phyloP scores from a whole-genome alignment of 2,888 invertebrate species.

The Yponomeuta cagnagella region DNA sequence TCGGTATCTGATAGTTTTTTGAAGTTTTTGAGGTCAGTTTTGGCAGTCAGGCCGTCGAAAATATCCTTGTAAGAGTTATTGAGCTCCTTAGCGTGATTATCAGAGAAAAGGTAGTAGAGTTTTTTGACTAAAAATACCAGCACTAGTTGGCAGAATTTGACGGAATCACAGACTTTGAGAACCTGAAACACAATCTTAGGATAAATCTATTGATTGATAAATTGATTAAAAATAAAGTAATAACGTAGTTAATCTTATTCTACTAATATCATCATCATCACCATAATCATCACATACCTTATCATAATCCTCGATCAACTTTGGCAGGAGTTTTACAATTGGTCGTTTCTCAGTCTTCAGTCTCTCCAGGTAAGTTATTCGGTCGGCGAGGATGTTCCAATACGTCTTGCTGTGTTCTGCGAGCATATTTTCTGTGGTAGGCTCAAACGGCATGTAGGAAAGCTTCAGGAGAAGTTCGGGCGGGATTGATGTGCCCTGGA shows the following conservation, averaged over 20 bases:
- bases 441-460: slow-evolving; percentile 57
- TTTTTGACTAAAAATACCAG: slow-evolving; percentile 51
- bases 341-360: slow-evolving; percentile 36
- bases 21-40: slow-evolving; percentile 37
- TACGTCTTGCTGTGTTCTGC: slow-evolving; percentile 55
- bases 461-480: slow-evolving; percentile 55
- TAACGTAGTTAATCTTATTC: too few relatives aligned
- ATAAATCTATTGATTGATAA: not conserved
- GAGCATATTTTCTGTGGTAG: slow-evolving; percentile 35
- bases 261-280: too few relatives aligned
- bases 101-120: slow-evolving; percentile 42
- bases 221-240: too few relatives aligned
- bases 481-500: slow-evolving; percentile 42
- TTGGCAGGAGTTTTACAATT: slow-evolving; percentile 46
- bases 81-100: slow-evolving; percentile 33
- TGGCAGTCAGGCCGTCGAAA: slow-evolving; percentile 36
- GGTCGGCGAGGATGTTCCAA: slow-evolving; percentile 54
- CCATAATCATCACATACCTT: slow-evolving; percentile 25
- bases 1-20: slow-evolving; percentile 37
- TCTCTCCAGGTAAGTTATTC: slow-evolving; percentile 49
- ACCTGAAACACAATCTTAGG: slow-evolving; percentile 16
- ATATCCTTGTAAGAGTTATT: slow-evolving; percentile 36
- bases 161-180: slow-evolving; percentile 43
- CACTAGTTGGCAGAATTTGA: slow-evolving; percentile 42
- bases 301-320: slow-evolving; percentile 41